phyloP scores from a whole-genome alignment of 2,113 vertebrate genomes.

The Salvator merianae region DNA sequence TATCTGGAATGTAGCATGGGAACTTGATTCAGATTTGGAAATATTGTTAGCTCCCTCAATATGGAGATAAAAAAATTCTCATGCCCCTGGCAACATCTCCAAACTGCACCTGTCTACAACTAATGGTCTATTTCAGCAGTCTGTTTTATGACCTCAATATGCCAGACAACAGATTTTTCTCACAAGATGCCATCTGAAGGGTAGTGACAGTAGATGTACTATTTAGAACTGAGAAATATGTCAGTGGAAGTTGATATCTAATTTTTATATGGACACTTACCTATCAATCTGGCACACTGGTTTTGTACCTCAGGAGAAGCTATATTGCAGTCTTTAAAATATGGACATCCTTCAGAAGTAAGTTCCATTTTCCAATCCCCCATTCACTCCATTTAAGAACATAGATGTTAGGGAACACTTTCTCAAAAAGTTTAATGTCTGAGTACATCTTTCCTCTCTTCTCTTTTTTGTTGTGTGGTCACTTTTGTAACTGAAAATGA shows the following conservation, averaged over 20 bases:
- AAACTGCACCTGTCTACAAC: constrained; percentile 6
- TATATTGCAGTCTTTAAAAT: neutral
- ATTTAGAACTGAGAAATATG: neutral
- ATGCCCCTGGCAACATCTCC: neutral
- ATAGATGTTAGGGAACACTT: neutral
- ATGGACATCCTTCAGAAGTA: neutral
- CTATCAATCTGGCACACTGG: neutral
- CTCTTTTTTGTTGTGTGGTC: no score
- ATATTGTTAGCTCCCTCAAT: constrained; percentile 12
- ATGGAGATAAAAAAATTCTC: neutral
- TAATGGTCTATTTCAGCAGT: constrained; percentile 20
- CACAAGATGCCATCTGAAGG: neutral
- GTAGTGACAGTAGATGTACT: neutral
- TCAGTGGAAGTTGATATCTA: constrained; percentile 1
- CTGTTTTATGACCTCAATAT: constrained; percentile 18
- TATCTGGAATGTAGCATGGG: neutral
- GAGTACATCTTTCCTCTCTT: no score
- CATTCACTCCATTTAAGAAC: neutral
- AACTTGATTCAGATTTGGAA: neutral
- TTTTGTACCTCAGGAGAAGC: neutral
- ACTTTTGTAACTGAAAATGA: no score
- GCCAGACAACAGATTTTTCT: constrained; percentile 19
- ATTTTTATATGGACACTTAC: neutral
- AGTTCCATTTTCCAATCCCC: neutral
- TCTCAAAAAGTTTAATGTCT: neutral